Conservation (phyloP, 1,140 invertebrate species). For the Pseudomyrmex sp. region DNA sequence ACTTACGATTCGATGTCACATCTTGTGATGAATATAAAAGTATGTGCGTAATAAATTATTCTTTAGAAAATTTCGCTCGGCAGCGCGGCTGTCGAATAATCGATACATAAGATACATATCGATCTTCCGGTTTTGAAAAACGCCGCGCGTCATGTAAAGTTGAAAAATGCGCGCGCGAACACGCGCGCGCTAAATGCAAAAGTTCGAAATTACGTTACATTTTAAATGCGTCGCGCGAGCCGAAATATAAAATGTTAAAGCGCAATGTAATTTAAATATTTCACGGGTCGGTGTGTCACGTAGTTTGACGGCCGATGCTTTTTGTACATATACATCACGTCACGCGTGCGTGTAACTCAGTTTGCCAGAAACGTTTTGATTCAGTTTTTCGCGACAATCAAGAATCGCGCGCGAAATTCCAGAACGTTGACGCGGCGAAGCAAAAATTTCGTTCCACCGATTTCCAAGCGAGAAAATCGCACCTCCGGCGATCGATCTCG, state of each 20-base stretch:
- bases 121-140: conserved; percentile 9
- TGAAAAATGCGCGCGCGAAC: conserved; percentile 16
- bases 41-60: background rate
- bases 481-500: conserved; percentile 17
- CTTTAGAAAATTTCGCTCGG: background rate
- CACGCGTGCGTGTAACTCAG: background rate
- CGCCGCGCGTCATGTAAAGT: conserved; percentile 21
- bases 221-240: conserved; percentile 29
- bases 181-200: background rate
- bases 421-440: background rate
- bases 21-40: conserved; percentile 9
- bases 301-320: conserved; percentile 15
- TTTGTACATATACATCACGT: background rate
- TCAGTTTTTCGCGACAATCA: conserved; percentile 38
- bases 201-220: conserved; percentile 35
- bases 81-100: background rate
- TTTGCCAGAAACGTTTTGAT: conserved; percentile 42
- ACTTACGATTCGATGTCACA: background rate
- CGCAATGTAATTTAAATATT: conserved; percentile 56
- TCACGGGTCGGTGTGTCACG: conserved; percentile 17
- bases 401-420: conserved; percentile 8
- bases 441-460: conserved; percentile 3
- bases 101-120: background rate
- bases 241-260: conserved; percentile 50
- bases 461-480: background rate